Base-by-base conservation (phyloP, 2,888 invertebrate species). In the Caenorhabditis parvicauda region DNA sequence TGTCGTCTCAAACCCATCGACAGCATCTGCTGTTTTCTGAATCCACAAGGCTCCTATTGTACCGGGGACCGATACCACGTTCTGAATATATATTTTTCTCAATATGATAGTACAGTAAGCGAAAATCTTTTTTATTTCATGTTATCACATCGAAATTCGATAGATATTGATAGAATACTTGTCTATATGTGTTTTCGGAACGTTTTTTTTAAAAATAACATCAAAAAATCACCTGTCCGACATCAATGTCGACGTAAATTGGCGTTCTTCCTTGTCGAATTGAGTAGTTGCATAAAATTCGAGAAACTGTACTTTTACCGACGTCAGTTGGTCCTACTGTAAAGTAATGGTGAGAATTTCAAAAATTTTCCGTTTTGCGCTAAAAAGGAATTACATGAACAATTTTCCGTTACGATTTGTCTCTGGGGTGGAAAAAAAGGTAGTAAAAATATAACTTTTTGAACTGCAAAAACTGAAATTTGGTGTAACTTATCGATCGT, bases 1-100 rank as follows among this genome's bases (percentile, higher is more conserved):
- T 71, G 90, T 90, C 81, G 91, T 90, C 44, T 91, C 89, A 82
- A 94, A 96, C 0, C 94, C 94, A 77, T 95, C 95, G 75, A 94
- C 92, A 28, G 94, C 88, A 54, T 90, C 89, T 0, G 95, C 91
- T 0, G 93, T 92, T 50, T 94, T 85, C 83, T 96, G 95, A 12
- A 96, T 89, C 25, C 93, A 84, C 50, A 62, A 48, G 1, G 78
- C 77, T 5, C 71, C 73, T 27, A 79, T 67, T 3, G 79, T 72
- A 17, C 79, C 79, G 9, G 77, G 77, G 3, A 80, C 61, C 1
- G 76, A 74, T 1, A 79, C 60, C 21, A 58, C 59, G 43, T 76
- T 79, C 74, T 77, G 56, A n/a, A n/a, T n/a, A n/a, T n/a, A n/a
- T n/a, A n/a, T n/a, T n/a, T n/a, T n/a, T n/a, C n/a, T n/a, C 29